A percentile compares a stretch with the other conserved stretches of the same genome.
These are phyloP conservation scores for Drosophila siamana DNA, from an alignment of 2,888 invertebrate genomes.

Conservation along the genomic window DNA sequence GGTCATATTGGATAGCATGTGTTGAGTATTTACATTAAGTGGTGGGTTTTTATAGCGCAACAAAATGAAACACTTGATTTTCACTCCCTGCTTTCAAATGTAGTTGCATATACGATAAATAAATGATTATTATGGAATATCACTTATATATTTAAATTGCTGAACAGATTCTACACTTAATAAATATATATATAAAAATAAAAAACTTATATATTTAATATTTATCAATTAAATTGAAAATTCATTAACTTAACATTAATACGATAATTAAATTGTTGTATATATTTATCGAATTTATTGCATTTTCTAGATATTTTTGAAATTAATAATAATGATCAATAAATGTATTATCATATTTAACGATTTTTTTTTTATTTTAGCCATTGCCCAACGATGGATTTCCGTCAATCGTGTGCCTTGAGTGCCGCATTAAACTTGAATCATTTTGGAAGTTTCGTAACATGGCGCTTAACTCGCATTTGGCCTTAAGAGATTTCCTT, in stretches of 20 bases:
- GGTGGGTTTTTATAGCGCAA: neutral
- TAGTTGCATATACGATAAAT: too few relatives aligned
- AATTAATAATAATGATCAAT: neutral
- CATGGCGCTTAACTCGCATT: conserved; percentile 91
- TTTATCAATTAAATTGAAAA: too few relatives aligned
- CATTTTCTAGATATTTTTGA: neutral
- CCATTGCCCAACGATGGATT: conserved; percentile 90
- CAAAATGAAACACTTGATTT: neutral
- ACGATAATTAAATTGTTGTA: too few relatives aligned
- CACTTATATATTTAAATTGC: too few relatives aligned
- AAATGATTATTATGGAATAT: too few relatives aligned
- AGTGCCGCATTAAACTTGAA: conserved; percentile 91
- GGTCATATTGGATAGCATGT: neutral
- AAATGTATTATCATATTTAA: neutral
- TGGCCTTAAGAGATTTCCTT: conserved; percentile 91
- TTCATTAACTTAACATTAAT: too few relatives aligned
- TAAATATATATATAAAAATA: too few relatives aligned
- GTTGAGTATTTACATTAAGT: neutral
- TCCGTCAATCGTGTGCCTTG: conserved; percentile 91
- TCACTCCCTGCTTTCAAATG: too few relatives aligned
- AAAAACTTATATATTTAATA: too few relatives aligned
- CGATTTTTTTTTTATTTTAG: conserved; percentile 41
- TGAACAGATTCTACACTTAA: too few relatives aligned
- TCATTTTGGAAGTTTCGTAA: conserved; percentile 92
- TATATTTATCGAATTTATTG: neutral